These are phyloP conservation scores for Bos indicus DNA, from an alignment of 2,113 vertebrate genomes.

Conservation along the genomic window DNA sequence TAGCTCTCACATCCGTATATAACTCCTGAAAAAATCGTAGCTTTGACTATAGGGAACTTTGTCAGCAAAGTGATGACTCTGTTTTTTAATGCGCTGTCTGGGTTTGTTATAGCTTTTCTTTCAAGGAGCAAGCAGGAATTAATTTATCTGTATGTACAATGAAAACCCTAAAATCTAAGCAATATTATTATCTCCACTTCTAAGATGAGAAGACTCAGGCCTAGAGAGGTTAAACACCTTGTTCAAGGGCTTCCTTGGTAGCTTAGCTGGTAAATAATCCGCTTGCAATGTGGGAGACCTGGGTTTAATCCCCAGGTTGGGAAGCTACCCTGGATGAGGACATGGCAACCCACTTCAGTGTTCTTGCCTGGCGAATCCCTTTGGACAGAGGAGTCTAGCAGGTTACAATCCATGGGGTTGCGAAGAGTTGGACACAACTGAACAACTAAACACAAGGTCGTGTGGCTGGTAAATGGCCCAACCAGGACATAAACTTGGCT, in stretches of 20 bases:
- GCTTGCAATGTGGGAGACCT: background rate
- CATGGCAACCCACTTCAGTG: background rate
- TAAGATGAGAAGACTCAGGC: background rate
- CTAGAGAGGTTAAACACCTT: background rate
- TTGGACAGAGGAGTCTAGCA: background rate
- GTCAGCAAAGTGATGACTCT: background rate
- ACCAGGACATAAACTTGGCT: background rate
- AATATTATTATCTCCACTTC: background rate
- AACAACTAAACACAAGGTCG: background rate
- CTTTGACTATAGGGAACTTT: background rate
- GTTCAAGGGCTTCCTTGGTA: background rate
- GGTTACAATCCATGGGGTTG: background rate
- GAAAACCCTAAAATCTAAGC: background rate
- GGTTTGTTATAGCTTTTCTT: background rate
- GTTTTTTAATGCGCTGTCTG: background rate
- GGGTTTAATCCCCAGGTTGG: background rate
- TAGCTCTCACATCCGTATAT: background rate
- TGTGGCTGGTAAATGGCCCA: background rate
- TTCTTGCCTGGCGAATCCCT: background rate
- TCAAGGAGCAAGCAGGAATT: background rate
- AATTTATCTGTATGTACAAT: background rate
- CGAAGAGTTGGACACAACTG: background rate
- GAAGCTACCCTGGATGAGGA: background rate
- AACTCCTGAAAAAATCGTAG: background rate
- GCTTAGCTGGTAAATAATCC: background rate